Conservation (phyloP, 2,888 invertebrate genomes). For the Metalampra italica region DNA sequence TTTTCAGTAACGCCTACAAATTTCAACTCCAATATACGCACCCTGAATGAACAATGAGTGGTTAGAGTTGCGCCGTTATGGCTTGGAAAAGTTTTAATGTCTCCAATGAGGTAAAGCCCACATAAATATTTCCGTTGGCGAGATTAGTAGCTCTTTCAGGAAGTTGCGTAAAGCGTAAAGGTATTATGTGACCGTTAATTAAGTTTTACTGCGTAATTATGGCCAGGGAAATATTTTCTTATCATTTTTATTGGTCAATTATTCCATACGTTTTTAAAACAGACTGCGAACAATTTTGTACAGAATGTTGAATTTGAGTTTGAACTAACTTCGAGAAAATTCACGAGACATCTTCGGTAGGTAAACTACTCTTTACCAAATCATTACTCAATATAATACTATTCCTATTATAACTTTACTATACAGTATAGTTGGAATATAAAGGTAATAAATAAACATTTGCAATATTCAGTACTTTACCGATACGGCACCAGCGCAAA, state of each 20-base stretch:
- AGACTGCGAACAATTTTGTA: neutral
- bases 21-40: slow-evolving; percentile 74
- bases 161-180: slow-evolving; percentile 45
- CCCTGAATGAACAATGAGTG: slow-evolving; percentile 72
- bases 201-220: slow-evolving; percentile 31
- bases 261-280: neutral
- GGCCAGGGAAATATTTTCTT: slow-evolving; percentile 15
- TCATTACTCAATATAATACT: too few species aligned
- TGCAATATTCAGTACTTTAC: too few species aligned
- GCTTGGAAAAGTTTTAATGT: slow-evolving; percentile 72
- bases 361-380: too few species aligned
- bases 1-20: slow-evolving; percentile 74
- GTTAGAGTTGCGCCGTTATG: slow-evolving; percentile 62
- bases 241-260: slow-evolving; percentile 13
- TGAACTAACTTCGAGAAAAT: too few species aligned
- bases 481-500: too few species aligned
- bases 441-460: too few species aligned
- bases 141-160: slow-evolving; percentile 62
- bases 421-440: too few species aligned
- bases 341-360: too few species aligned
- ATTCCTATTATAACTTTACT: too few species aligned
- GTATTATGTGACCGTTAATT: slow-evolving; percentile 41
- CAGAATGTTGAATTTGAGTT: neutral
- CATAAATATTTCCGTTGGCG: slow-evolving; percentile 65
- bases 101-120: slow-evolving; percentile 67